Evolutionary conservation across 1,140 invertebrate species (phyloP).

Genomic region (Armadillidium nasatum): DNA sequence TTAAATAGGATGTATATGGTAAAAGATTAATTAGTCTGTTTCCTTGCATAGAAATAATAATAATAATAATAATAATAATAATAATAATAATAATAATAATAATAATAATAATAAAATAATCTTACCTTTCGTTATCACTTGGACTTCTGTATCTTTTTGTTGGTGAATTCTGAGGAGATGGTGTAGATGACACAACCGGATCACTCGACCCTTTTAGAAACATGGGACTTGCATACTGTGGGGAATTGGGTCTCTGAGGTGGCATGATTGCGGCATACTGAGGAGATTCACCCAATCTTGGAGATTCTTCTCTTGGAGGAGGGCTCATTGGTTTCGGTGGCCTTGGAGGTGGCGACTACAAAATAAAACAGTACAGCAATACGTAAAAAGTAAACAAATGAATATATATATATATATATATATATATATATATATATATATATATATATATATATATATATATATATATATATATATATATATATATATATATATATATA

Average conservation of each 20-base stretch:
- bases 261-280: not conserved
- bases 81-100: conserved; percentile 12
- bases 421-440: too few species aligned
- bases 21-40: too few species aligned
- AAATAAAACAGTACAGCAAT: too few species aligned
- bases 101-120: not conserved
- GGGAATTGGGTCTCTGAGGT: not conserved
- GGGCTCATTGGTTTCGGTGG: not conserved
- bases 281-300: not conserved
- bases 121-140: not conserved
- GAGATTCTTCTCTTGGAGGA: not conserved
- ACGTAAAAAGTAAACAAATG: too few species aligned
- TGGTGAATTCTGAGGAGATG: too few species aligned
- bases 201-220: not conserved
- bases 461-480: too few species aligned
- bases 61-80: conserved; percentile 8
- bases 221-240: conserved; percentile 4
- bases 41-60: not conserved
- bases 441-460: too few species aligned
- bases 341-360: not conserved
- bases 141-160: too few species aligned
- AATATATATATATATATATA: too few species aligned
- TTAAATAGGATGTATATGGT: too few species aligned
- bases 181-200: too few species aligned
- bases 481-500: too few species aligned